Evolutionary conservation across 2,113 vertebrate species (phyloP), one percentile per base, ranked within the genome.

Genomic region (Echinops telfairi): DNA sequence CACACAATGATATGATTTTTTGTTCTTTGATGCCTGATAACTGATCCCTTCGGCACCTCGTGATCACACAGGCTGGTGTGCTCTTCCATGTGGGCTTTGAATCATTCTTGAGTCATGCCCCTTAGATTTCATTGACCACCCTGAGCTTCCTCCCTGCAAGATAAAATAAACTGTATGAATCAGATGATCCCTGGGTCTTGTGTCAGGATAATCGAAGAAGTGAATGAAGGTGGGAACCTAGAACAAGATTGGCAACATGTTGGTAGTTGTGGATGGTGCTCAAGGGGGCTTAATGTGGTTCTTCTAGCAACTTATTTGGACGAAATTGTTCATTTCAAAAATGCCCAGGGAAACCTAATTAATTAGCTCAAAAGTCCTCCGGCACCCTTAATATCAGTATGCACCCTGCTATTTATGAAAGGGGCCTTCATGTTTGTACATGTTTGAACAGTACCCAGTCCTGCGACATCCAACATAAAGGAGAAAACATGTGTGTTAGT

Each of bases 281-380:
- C 36, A 84, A 36, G 62, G 8, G 36, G 47, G 31, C 88, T 68
- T 86, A 80, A 76, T 68, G 36, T 27, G 88, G 9, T 66, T 90
- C 86, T 36, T 89, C 60, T 71, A 89, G 27, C 57, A 73, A 70
- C 33, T 83, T 73, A 12, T 71, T 66, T 95, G 40, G 43, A 86
- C 91, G 10, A 95, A 47, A 77, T 81, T 86, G 83, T 78, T 27
- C 70, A 53, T 43, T 85, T 92, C n/a, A 68, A 88, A 95, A 47
- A 43, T 86, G 23, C 6, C 73, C 53, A 88, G 77, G 60, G 90
- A 92, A 83, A 19, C 36, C 80, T 71, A 92, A 91, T 79, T 43
- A 89, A 70, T 71, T 73, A 81, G 68, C 38, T 94, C 75, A 47
- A 90, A 94, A 36, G 36, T 86, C 53, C 64, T 66, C 70, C 76